These are phyloP conservation scores for Drosophila melanica DNA, from an alignment of 1,140 invertebrate species.

Conservation along the genomic window DNA sequence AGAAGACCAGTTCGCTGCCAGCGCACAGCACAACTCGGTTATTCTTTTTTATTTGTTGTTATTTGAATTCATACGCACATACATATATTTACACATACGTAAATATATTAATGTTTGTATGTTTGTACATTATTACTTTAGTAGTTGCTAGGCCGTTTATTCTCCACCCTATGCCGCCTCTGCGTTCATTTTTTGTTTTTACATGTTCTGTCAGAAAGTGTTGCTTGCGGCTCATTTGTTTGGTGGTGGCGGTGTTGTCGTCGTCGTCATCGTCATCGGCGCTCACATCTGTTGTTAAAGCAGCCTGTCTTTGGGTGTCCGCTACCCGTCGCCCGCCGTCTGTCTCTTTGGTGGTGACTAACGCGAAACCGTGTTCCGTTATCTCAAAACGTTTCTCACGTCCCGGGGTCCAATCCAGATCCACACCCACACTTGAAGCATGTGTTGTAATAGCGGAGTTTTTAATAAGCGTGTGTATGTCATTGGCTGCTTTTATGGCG, in stretches of 20 bases:
- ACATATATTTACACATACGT: slow-evolving; percentile 13
- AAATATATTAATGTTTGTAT: slow-evolving; percentile 7
- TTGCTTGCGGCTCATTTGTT: slow-evolving; percentile 40
- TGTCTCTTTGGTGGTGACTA: slow-evolving; percentile 44
- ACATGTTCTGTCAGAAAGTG: slow-evolving; percentile 39
- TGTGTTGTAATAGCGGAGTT: slow-evolving; percentile 57
- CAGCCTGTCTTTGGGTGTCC: slow-evolving; percentile 27
- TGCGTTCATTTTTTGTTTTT: slow-evolving; percentile 39
- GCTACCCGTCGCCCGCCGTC: slow-evolving; percentile 27
- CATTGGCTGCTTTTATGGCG: slow-evolving; percentile 29
- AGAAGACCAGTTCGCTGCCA: slow-evolving; percentile 64
- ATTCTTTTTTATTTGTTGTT: slow-evolving; percentile 44
- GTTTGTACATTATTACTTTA: slow-evolving; percentile 27
- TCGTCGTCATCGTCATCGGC: slow-evolving; percentile 28
- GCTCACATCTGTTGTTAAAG: slow-evolving; percentile 63
- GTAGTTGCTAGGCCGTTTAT: slow-evolving; percentile 49
- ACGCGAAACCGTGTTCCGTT: slow-evolving; percentile 51
- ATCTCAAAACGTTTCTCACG: slow-evolving; percentile 54
- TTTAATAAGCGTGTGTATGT: slow-evolving; percentile 51
- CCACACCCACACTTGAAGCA: slow-evolving; percentile 24
- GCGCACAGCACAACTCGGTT: slow-evolving; percentile 32
- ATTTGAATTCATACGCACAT: slow-evolving; percentile 17
- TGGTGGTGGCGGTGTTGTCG: slow-evolving; percentile 17
- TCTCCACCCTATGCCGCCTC: slow-evolving; percentile 26
- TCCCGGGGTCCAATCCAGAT: slow-evolving; percentile 41